Base-by-base conservation (phyloP, 2,797 vertebrate species). In the Aeoliscus strigatus region DNA sequence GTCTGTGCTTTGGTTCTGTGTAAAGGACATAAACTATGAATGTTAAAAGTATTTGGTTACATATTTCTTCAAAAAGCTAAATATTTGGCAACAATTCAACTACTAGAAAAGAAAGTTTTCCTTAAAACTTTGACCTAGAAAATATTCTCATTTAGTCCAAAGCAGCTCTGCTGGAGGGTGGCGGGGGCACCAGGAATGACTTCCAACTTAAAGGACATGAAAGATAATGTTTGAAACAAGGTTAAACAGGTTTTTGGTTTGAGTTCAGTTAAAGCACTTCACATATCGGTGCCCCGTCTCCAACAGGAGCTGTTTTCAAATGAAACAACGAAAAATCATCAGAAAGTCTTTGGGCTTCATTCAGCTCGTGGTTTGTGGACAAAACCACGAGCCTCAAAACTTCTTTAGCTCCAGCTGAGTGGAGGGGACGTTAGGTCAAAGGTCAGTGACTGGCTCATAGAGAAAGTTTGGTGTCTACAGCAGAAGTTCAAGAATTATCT, bases 281-380 rank as follows among this genome's bases (percentile, higher is more conserved):
- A 60, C 40, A 65, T 56, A 37, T 46, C 45, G 62, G 57, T 1
- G 52, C 68, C 62, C 75, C 62, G 49, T 61, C 60, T 60, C 48
- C 51, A 68, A 75, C 68, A 66, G 55, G 60, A 86, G 76, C 30
- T 60, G 46, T 56, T 27, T 44, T 56, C 61, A 57, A 33, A 27
- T 45, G 34, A 67, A 60, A 56, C 11, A 83, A 79, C 50, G 78
- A 85, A 86, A n/a, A 86, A 81, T 70, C 72, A 68, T 77, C 13
- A 73, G 68, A 62, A 75, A 40, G 65, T 90, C 90, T 92, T 89
- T 87, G 87, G 86, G 72, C 65, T 64, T 65, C 60, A 74, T 79
- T 82, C 60, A 82, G 69, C 76, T 75, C n/a, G n/a, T 80, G 73
- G 78, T 84, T 86, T 84, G n/a, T n/a, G n/a, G n/a, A n/a, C n/a